Evolutionary conservation across 2,888 invertebrate genomes (phyloP).

Genomic region (Thelaira solivaga): DNA sequence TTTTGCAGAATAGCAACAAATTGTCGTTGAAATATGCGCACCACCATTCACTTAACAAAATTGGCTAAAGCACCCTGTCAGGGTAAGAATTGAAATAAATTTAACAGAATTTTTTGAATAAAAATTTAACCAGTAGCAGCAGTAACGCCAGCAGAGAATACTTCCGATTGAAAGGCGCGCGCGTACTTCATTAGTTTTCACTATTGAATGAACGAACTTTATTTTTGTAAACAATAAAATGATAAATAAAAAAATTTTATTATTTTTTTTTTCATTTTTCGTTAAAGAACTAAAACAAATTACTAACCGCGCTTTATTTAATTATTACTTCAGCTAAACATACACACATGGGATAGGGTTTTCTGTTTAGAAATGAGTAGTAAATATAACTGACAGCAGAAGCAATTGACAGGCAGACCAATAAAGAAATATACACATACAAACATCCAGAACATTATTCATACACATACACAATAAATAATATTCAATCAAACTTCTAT

Average conservation of each 20-base stretch:
- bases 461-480: neutral
- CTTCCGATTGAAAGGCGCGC: conserved; percentile 62
- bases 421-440: neutral
- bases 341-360: neutral
- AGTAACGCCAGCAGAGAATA: conserved; percentile 14
- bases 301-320: conserved; percentile 60
- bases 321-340: conserved; percentile 58
- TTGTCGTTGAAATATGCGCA: conserved; percentile 22
- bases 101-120: conserved; percentile 7
- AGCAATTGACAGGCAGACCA: conserved; percentile 19
- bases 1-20: neutral
- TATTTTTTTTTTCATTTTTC: conserved; percentile 18
- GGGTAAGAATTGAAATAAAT: conserved; percentile 20
- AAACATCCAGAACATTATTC: neutral
- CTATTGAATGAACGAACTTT: conserved; percentile 71
- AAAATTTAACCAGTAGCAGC: conserved; percentile 8
- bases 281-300: conserved; percentile 60
- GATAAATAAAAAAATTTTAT: conserved; percentile 69
- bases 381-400: conserved; percentile 26
- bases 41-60: conserved; percentile 4
- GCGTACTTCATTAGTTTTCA: conserved; percentile 64
- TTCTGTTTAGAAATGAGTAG: conserved; percentile 20
- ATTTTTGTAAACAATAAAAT: conserved; percentile 67
- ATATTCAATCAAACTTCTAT: conserved; percentile 44
- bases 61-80: conserved; percentile 2